phyloP scores from a whole-genome alignment of 2,888 invertebrate species.

The Epinotia bilunana region DNA sequence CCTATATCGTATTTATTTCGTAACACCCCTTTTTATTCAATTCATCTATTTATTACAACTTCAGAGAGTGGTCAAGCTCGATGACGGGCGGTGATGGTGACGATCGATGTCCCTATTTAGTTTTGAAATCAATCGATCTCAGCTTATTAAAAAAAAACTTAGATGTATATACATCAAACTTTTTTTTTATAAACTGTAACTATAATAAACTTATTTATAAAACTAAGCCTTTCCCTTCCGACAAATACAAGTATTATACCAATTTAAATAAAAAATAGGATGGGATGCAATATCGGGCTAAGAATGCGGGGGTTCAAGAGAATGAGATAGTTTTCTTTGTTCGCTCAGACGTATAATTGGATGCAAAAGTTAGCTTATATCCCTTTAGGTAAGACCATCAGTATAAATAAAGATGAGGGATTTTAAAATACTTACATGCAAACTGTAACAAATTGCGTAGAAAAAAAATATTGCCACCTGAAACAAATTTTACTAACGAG shows the following conservation, averaged over 20 bases:
- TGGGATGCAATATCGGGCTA: slow-evolving; percentile 59
- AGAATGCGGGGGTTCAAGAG: slow-evolving; percentile 56
- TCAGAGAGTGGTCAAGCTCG: not conserved
- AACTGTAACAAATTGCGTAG: not conserved
- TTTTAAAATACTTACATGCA: slow-evolving; percentile 31
- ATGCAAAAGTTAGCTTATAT: slow-evolving; percentile 58
- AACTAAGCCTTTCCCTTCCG: not conserved
- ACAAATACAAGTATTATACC: not conserved
- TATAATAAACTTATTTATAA: not conserved
- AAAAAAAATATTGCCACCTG: slow-evolving; percentile 27
- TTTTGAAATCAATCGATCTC: too few species aligned
- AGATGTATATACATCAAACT: too few species aligned
- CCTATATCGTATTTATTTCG: slow-evolving; percentile 51
- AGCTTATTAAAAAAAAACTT: too few species aligned
- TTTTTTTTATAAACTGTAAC: too few species aligned
- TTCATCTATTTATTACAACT: not conserved
- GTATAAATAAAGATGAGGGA: slow-evolving; percentile 9
- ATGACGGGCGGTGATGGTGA: not conserved
- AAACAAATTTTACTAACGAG: slow-evolving; percentile 60
- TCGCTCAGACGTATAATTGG: slow-evolving; percentile 67
- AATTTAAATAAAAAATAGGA: slow-evolving; percentile 41
- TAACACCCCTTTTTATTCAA: slow-evolving; percentile 8
- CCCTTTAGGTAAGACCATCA: slow-evolving; percentile 9
- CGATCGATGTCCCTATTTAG: too few species aligned
- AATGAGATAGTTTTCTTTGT: slow-evolving; percentile 72